These are phyloP conservation scores for Lagopus leucura DNA, from an alignment of 2,113 vertebrate species.

Conservation along the genomic window DNA sequence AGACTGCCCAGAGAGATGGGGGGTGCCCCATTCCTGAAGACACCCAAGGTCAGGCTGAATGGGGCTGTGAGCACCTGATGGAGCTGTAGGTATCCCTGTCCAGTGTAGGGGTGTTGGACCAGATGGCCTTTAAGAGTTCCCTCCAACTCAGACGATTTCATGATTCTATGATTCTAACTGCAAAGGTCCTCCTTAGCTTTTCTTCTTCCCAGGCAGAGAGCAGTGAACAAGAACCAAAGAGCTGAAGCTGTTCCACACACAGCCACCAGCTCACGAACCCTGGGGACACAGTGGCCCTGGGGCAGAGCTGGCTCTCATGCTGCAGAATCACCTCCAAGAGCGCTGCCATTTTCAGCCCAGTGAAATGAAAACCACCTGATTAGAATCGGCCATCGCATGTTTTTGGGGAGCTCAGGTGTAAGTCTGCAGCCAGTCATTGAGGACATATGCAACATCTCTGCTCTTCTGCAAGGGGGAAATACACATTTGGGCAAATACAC, in stretches of 20 bases:
- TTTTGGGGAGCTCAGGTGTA: background rate
- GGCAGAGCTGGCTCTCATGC: conserved; percentile 20
- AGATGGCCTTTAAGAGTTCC: no score
- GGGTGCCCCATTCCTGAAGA: no score
- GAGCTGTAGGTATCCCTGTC: no score
- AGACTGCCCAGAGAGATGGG: no score
- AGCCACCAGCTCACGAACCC: background rate
- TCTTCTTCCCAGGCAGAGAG: background rate
- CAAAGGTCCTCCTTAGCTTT: background rate
- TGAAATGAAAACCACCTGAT: background rate
- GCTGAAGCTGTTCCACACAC: background rate
- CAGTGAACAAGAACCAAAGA: conserved; percentile 4
- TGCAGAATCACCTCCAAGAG: background rate
- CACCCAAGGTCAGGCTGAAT: no score
- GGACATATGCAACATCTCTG: background rate
- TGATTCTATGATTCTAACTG: background rate
- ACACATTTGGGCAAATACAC: background rate
- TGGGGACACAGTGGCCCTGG: background rate
- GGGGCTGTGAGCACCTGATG: no score
- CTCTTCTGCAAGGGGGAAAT: background rate
- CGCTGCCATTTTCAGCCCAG: conserved; percentile 4
- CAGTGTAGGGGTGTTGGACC: no score
- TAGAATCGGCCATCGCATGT: background rate
- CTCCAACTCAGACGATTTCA: no score
- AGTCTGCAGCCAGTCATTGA: background rate